Conservation (phyloP, 2,797 vertebrate genomes). For the Premnoplex brunnescens region DNA sequence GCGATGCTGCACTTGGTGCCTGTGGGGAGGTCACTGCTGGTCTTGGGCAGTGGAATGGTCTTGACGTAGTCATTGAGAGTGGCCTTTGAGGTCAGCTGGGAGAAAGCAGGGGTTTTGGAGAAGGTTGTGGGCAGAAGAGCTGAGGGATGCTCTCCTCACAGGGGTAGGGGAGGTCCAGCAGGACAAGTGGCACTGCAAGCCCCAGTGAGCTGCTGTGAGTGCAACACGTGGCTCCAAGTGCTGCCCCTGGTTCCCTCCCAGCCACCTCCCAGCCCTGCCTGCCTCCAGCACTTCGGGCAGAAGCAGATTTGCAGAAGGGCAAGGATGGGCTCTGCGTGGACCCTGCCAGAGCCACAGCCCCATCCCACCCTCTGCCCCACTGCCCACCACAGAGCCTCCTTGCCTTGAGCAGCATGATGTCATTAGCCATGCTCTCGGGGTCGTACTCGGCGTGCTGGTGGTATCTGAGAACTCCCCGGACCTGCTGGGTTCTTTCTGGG, state of each 20-base stretch:
- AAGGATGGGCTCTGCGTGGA: rapidly evolving
- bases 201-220: not conserved
- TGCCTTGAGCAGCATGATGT: conserved; percentile 69
- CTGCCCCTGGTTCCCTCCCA: not conserved
- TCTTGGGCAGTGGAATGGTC: conserved; percentile 22
- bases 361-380: not conserved
- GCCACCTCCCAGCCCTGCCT: not conserved
- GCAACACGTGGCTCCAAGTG: not conserved
- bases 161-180: not conserved
- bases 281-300: not conserved
- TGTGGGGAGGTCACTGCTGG: not conserved
- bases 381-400: not conserved
- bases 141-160: rapidly evolving
- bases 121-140: not conserved
- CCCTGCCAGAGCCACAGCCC: not conserved
- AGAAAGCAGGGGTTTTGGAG: not conserved
- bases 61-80: conserved; percentile 20
- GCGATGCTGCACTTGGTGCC: conserved; percentile 26
- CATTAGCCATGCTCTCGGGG: rapidly evolving
- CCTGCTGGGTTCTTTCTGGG: conserved; percentile 44
- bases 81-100: not conserved
- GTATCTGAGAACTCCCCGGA: conserved; percentile 25
- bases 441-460: not conserved
- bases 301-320: not conserved
- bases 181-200: not conserved